These are phyloP conservation scores for Triplophysa dalaica DNA, from an alignment of 2,113 vertebrate species.

Conservation along the genomic window DNA sequence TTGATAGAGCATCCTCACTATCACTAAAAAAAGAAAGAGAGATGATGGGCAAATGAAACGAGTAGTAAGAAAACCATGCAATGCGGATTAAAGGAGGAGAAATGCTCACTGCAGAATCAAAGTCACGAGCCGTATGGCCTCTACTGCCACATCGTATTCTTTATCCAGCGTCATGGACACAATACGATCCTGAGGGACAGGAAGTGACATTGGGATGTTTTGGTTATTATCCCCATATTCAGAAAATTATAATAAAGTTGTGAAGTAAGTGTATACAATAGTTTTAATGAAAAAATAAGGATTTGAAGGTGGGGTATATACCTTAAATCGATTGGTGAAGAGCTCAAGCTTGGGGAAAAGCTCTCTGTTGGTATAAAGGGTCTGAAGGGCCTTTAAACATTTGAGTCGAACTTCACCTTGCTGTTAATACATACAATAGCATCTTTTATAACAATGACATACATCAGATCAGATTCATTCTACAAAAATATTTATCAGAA, in stretches of 20 bases:
- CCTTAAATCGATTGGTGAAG: slow-evolving; percentile 99
- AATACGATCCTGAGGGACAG: slow-evolving; percentile 86
- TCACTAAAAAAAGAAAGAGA: slow-evolving; percentile 75
- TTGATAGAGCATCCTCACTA: slow-evolving; percentile 96
- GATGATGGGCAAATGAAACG: background rate
- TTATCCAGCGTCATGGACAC: slow-evolving; percentile 99
- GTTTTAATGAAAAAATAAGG: too few relatives aligned
- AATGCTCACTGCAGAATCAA: slow-evolving; percentile 95
- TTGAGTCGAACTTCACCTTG: slow-evolving; percentile 99
- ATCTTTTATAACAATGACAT: background rate
- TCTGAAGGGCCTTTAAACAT: slow-evolving; percentile 98
- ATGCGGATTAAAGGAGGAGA: background rate
- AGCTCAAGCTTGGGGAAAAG: slow-evolving; percentile 97
- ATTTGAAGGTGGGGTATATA: slow-evolving; percentile 50
- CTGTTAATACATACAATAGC: slow-evolving; percentile 70
- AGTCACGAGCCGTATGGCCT: slow-evolving; percentile 96
- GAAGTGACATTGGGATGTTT: slow-evolving; percentile 22
- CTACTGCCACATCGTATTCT: slow-evolving; percentile 97
- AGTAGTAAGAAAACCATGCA: background rate
- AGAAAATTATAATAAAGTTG: background rate
- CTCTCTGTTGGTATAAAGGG: slow-evolving; percentile 96
- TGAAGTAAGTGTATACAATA: background rate
- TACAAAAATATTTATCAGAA: background rate
- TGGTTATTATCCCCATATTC: background rate
- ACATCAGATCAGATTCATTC: too few relatives aligned